phyloP scores from a whole-genome alignment of 2,888 invertebrate genomes.

The Euzetes globulus region DNA sequence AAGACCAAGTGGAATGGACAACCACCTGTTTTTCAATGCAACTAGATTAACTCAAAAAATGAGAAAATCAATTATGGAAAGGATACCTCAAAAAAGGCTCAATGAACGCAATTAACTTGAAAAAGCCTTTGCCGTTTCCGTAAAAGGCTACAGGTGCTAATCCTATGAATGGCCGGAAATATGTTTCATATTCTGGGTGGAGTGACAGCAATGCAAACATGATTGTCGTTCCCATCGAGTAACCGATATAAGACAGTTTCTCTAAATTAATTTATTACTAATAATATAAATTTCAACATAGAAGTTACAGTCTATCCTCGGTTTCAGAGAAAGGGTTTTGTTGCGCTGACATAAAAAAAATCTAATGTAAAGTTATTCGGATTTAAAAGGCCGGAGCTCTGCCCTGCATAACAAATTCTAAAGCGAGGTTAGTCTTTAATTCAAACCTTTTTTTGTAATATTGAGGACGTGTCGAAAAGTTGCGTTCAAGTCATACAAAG shows the following conservation, averaged over 20 bases:
- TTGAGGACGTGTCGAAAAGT: not conserved
- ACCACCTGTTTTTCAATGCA: not conserved
- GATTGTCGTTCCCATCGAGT: not conserved
- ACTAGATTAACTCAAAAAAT: not conserved
- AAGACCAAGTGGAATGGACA: not conserved
- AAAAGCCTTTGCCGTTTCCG: not conserved
- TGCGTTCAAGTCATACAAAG: slow-evolving; percentile 25
- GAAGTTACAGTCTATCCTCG: too few relatives aligned
- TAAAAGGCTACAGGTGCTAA: slow-evolving; percentile 16
- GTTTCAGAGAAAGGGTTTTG: too few relatives aligned
- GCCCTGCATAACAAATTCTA: too few relatives aligned
- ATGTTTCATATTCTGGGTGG: not conserved
- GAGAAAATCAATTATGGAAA: not conserved
- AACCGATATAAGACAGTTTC: not conserved
- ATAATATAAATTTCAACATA: not conserved
- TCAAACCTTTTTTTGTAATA: slow-evolving; percentile 37
- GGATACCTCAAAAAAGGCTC: slow-evolving; percentile 15
- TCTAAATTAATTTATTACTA: slow-evolving; percentile 11
- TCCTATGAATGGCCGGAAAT: slow-evolving; percentile 1
- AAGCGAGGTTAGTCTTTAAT: too few relatives aligned
- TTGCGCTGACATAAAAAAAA: too few relatives aligned
- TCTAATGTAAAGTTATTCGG: too few relatives aligned
- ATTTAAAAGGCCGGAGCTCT: too few relatives aligned
- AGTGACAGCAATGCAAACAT: slow-evolving; percentile 14
- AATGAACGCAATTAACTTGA: not conserved